Percentiles rank a stretch among this genome's conserved stretches.
Evolutionary conservation across 2,113 vertebrate species (phyloP).

Genomic region (Tragulus kanchil): DNA sequence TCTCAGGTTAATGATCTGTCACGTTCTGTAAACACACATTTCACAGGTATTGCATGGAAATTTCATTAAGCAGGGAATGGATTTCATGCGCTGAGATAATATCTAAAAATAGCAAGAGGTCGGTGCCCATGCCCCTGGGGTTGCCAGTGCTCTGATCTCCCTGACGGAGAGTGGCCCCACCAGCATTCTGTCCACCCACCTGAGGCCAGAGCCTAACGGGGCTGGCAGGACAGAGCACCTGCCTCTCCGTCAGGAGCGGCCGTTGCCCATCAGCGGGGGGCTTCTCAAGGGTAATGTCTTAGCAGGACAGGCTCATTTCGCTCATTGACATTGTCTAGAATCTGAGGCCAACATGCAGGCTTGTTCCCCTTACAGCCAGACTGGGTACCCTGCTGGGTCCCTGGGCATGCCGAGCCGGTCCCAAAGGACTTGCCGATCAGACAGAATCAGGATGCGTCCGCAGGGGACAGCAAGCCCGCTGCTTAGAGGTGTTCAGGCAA

Average conservation of each 20-base stretch:
- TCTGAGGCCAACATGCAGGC: fast-evolving
- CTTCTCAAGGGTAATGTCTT: fast-evolving
- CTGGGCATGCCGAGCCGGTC: background rate
- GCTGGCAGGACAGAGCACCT: background rate
- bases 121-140: background rate
- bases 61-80: constrained; percentile 66
- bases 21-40: constrained; percentile 79
- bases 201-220: background rate
- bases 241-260: background rate
- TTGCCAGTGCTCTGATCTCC: background rate
- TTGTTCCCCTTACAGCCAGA: background rate
- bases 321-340: background rate
- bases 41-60: constrained; percentile 42
- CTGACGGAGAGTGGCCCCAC: background rate
- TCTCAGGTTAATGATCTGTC: constrained; percentile 82
- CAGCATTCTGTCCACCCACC: constrained; percentile 5
- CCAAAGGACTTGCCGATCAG: too few species aligned
- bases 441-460: fast-evolving
- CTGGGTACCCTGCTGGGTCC: background rate
- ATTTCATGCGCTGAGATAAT: constrained; percentile 40
- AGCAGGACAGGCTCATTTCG: background rate
- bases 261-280: background rate
- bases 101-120: constrained; percentile 60
- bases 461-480: background rate
- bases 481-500: background rate